Evolutionary conservation across 2,888 invertebrate genomes (phyloP).

Genomic region (Pteria penguin): DNA sequence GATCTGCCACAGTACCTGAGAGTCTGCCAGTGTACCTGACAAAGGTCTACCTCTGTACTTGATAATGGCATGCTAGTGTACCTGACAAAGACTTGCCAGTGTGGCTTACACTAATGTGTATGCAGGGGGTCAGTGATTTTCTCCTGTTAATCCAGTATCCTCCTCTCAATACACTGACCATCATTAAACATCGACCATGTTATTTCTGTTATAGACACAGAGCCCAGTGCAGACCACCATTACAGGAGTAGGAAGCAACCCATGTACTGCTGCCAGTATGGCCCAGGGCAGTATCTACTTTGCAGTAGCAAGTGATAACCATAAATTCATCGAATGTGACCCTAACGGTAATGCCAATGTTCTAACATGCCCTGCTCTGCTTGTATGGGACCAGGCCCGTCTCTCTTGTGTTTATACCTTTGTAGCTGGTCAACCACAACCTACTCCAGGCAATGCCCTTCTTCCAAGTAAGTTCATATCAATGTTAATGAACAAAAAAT

Average conservation of each 20-base stretch:
- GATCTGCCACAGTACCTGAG: too few relatives aligned
- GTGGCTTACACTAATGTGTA: too few relatives aligned
- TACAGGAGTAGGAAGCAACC: conserved; percentile 45
- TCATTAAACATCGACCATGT: neutral
- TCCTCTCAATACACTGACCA: too few relatives aligned
- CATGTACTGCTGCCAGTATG: conserved; percentile 63
- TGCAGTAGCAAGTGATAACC: conserved; percentile 49
- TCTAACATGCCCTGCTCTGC: conserved; percentile 58
- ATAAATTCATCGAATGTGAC: conserved; percentile 68
- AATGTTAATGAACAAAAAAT: too few relatives aligned
- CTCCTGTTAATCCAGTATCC: too few relatives aligned
- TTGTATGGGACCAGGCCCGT: conserved; percentile 65
- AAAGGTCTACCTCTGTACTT: too few relatives aligned
- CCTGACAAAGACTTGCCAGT: too few relatives aligned
- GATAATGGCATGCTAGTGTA: too few relatives aligned
- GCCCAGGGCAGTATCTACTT: conserved; percentile 64
- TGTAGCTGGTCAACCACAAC: conserved; percentile 21
- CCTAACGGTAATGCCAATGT: conserved; percentile 60
- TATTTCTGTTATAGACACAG: neutral
- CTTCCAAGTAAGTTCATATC: neutral
- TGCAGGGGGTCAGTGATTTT: too few relatives aligned
- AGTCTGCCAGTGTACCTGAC: too few relatives aligned
- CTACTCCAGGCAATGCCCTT: conserved; percentile 2
- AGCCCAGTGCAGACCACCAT: neutral
- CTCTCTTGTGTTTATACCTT: conserved; percentile 62